A percentile compares a stretch with the other conserved stretches of the same genome.
Evolutionary conservation across 37 sponge, comb jelly and placozoan genomes (phyloP).

Genomic region (Crambe crambe): DNA sequence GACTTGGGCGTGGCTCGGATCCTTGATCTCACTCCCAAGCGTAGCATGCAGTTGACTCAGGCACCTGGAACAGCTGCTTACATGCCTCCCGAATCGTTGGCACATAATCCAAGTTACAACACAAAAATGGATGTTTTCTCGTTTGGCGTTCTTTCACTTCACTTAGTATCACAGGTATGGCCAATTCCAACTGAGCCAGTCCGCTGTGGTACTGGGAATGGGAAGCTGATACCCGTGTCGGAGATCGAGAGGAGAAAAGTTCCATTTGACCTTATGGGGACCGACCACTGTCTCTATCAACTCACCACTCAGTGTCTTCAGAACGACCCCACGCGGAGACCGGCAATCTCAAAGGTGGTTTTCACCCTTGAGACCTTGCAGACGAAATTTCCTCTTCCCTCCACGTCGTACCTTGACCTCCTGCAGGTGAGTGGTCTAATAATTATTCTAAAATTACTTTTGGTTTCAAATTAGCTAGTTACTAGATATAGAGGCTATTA

Average conservation of each 20-base stretch:
- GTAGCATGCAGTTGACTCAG: slow-evolving; percentile 23
- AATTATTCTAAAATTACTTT: too few relatives aligned
- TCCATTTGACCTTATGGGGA: slow-evolving; percentile 30
- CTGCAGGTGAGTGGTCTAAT: slow-evolving; percentile 22
- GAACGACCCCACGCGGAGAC: slow-evolving; percentile 39
- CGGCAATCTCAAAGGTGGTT: slow-evolving; percentile 14
- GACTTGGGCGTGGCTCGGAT: slow-evolving; percentile 56
- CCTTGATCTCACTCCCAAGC: slow-evolving; percentile 21
- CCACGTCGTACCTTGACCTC: slow-evolving; percentile 46
- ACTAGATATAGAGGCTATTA: too few relatives aligned
- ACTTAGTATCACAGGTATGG: slow-evolving; percentile 38
- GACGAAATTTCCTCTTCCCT: slow-evolving; percentile 24
- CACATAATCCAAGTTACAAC: slow-evolving; percentile 25
- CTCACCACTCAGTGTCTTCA: slow-evolving; percentile 42
- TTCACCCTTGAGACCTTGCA: slow-evolving; percentile 25
- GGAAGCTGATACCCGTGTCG: slow-evolving; percentile 27
- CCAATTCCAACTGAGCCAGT: slow-evolving; percentile 46
- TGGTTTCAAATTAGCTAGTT: too few relatives aligned
- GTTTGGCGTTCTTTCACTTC: slow-evolving; percentile 45
- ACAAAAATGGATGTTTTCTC: slow-evolving; percentile 47
- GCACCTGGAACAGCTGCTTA: slow-evolving; percentile 46
- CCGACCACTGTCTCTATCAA: slow-evolving; percentile 34
- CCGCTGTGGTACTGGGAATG: background rate
- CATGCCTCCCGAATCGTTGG: slow-evolving; percentile 46
- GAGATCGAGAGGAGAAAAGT: slow-evolving; percentile 37